Base-by-base conservation (phyloP, 2,797 vertebrate genomes). In the Eupleurogrammus muticus region DNA sequence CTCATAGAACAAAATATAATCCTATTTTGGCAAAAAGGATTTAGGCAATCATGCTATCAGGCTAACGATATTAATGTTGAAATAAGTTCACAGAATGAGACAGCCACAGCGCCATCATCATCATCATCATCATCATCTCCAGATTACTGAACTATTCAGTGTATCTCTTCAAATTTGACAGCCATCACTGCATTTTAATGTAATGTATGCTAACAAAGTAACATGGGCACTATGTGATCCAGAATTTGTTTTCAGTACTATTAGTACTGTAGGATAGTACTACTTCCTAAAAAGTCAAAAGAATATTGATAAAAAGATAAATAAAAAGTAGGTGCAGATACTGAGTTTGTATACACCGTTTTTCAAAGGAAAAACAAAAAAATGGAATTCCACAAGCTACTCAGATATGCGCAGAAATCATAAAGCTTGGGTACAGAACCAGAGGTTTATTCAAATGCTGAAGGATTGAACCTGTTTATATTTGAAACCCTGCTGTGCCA, bases 401-500 rank as follows among this genome's bases (percentile, higher is more conserved):
- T 70, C 58, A 71, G 42, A 75, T 12, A 80, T 62, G 62, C 42
- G 80, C 53, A 60, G 61, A 76, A 76, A 66, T 50, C 50, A 73
- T 66, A 81, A 59, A 74, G 49, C 42, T 20, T 46, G 44, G n/a
- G 32, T 81, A 36, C 49, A 80, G 35, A 79, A 67, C 34, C 49
- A 78, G 24, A n/a, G 57, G 17, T 87, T 88, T 85, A 91, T 84
- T 90, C 77, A 89, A 90, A 92, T 83, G 73, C 66, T 35, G 72
- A 73, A 24, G 87, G 87, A 86, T 91, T 83, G 86, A 75, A 88
- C 62, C 84, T 70, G 75, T 87, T 77, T 85, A 84, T 73, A 81
- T 86, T 28, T 21, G 81, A 77, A 75, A 46, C 79, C 89, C 87
- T 93, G 94, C 96, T 96, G 95, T 94, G 95, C 95, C 94, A 95